Evolutionary conservation across 2,797 vertebrate genomes (phyloP), one percentile per base, ranked within the genome.

Genomic region (Leucoraja ocellata): DNA sequence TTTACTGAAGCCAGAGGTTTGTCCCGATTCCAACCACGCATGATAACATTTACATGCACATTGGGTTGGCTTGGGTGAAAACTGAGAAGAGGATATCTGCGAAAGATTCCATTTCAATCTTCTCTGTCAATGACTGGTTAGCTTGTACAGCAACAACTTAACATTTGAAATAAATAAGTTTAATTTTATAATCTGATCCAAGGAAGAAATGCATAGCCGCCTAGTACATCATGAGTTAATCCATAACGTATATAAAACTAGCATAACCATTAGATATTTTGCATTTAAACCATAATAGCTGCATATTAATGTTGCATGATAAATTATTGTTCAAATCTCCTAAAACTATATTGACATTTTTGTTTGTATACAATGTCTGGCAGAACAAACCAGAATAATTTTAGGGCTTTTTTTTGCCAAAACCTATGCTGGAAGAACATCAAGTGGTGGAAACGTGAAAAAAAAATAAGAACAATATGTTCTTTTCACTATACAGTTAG

Each of bases 381-480:
- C 90, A 92, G 71, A 92, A 92, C 90, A 76, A 46, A 92, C 32
- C 73, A 74, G 39, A 92, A 28, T 92, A 92, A 92, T 76, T 92
- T 71, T 46, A 92, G 28, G 84, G 21, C 1, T 68, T 46, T 73
- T 28, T 54, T 74, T 76, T 93, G 81, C 81, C 81, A 93, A 76
- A 54, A 93, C 39, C 39, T 88, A 74, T 32, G 71, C 80, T 93
- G 93, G 93, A 93, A 93, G 81, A 93, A 93, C 81, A 88, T 88
- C 84, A 76, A 88, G 81, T 93, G 90, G 93, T 93, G 93, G 91
- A 94, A 74, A 94, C 74, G 39, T 93, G 86, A 74, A 94, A 93
- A 93, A 93, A 93, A 88, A 93, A 93, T 93, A 90, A 73, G 6
- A 93, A 93, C 93, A 68, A 94, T 93, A 94, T 93, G 91, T 94